phyloP scores from a whole-genome alignment of 2,113 vertebrate genomes.

The Gorilla gorilla region DNA sequence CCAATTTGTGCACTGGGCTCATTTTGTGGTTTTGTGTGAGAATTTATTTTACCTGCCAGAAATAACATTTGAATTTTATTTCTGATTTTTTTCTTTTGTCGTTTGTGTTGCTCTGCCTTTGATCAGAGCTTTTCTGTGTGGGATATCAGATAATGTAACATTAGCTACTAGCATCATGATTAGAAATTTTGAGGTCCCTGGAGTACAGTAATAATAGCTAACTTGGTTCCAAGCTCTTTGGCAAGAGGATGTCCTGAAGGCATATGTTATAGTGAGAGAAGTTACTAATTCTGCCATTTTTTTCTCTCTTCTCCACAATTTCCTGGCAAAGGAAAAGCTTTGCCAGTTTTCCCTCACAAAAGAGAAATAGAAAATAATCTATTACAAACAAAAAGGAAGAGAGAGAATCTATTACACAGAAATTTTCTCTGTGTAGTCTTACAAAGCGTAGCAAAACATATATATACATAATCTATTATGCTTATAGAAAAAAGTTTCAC shows the following conservation, averaged over 20 bases:
- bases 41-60: background rate
- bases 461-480: background rate
- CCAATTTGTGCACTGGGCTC: background rate
- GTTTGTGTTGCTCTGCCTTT: background rate
- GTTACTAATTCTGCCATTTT: constrained; percentile 49
- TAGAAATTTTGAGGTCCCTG: background rate
- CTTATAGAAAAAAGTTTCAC: background rate
- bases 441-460: background rate
- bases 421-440: background rate
- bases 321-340: constrained; percentile 31
- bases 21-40: background rate
- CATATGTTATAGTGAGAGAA: constrained; percentile 50
- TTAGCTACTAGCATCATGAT: background rate
- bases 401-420: background rate
- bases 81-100: background rate
- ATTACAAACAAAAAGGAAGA: background rate
- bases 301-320: constrained; percentile 31
- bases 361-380: too few relatives aligned
- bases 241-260: constrained; percentile 11
- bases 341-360: too few relatives aligned
- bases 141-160: background rate
- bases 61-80: background rate
- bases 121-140: background rate
- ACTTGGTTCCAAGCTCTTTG: constrained; percentile 59
- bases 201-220: background rate